Percentiles rank a stretch among this genome's conserved stretches.
Conservation (phyloP, 2,888 invertebrate genomes). For the Sceliomorpha sp. region DNA sequence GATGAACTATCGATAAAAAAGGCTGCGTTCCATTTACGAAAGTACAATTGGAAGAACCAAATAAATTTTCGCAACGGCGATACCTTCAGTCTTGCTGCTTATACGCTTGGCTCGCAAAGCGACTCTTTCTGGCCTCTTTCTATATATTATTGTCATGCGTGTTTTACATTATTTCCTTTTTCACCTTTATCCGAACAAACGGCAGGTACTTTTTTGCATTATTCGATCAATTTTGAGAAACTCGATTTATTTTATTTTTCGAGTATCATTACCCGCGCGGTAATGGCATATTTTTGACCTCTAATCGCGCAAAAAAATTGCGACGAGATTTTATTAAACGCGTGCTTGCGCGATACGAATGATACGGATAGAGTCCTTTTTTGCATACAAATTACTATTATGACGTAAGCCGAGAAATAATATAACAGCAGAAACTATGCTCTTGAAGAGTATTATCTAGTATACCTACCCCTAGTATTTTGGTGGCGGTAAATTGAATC, state of each 20-base stretch:
- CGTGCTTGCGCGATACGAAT: slow-evolving; percentile 23
- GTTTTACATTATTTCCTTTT: not conserved
- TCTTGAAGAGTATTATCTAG: slow-evolving; percentile 66
- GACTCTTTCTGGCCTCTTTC: slow-evolving; percentile 2
- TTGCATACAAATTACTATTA: slow-evolving; percentile 65
- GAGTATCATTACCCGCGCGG: too few species aligned
- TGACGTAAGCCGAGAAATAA: slow-evolving; percentile 65
- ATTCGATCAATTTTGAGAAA: too few species aligned
- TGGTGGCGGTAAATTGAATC: slow-evolving; percentile 70
- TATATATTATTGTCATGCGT: slow-evolving; percentile 3
- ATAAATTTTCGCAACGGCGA: slow-evolving; percentile 61
- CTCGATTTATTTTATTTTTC: too few species aligned
- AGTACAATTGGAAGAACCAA: slow-evolving; percentile 68
- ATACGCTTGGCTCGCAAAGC: not conserved
- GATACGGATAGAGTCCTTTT: slow-evolving; percentile 62
- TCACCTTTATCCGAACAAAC: too few species aligned
- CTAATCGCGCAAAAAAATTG: too few species aligned
- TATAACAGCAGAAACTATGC: slow-evolving; percentile 60
- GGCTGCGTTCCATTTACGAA: slow-evolving; percentile 65
- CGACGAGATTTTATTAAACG: slow-evolving; percentile 9
- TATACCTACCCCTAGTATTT: slow-evolving; percentile 67
- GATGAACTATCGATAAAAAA: slow-evolving; percentile 66
- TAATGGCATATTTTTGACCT: too few species aligned
- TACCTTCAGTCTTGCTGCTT: slow-evolving; percentile 10
- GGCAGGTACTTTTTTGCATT: too few species aligned